Evolutionary conservation across 30 jellyfish, hydroid and myxozoan species (phyloP), one percentile per base, ranked within the genome.

Genomic region (Phacellophora camtschatica): DNA sequence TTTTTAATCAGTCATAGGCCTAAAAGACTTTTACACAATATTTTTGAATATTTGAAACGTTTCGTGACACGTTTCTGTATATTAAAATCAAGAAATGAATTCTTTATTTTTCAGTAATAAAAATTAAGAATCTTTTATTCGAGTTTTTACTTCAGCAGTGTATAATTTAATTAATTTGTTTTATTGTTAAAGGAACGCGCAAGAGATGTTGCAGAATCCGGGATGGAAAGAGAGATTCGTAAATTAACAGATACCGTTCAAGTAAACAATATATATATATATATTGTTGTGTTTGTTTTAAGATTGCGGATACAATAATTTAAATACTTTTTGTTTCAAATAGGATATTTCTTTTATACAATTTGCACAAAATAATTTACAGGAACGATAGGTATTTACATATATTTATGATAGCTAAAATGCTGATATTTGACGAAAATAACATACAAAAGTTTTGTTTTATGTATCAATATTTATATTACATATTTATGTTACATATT

Each of bases 201-300:
- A 34, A 56, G 97, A 56, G 97, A 90, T 70, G 97, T 90, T 45
- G 97, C 97, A 1, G 97, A 90, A 50, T 29, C 91, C 33, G 89
- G 97, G 23, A 90, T 90, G 96, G 97, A 90, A 53, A 83, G 82
- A 29, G 97, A 90, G 77, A 61, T 90, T 31, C 69, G 82, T 11
- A 90, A 90, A 34, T 82, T 90, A 31, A 19, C 64, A 16, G 90
- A 77, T 6, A 58, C 39, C 18, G 39, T 77, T 27, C 72, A 77
- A 82, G 90, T 77, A 76, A 20, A n/a, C n/a, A n/a, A n/a, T n/a
- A n/a, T n/a, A n/a, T n/a, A n/a, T n/a, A n/a, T n/a, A n/a, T n/a
- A n/a, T n/a, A n/a, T n/a, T n/a, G n/a, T n/a, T n/a, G n/a, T n/a
- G n/a, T n/a, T n/a, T n/a, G n/a, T n/a, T n/a, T n/a, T n/a, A n/a